Evolutionary conservation across 2,797 vertebrate species (phyloP).

Genomic region (Chloroceryle inda): DNA sequence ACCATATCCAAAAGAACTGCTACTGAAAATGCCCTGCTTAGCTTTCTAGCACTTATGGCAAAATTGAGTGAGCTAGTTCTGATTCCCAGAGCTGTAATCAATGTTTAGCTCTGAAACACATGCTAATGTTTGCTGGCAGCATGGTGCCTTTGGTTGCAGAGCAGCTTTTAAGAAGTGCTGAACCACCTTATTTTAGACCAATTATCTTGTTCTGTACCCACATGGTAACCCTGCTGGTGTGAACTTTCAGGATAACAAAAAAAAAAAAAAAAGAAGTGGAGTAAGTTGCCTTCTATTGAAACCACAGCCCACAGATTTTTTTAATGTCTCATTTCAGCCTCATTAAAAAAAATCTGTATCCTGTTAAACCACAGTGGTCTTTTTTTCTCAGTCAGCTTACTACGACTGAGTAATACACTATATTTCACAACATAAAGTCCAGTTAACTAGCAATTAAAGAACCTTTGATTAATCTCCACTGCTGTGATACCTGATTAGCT

Average conservation of each 20-base stretch:
- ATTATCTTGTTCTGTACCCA: conserved; percentile 5
- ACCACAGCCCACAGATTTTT: background rate
- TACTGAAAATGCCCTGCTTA: background rate
- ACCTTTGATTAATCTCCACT: conserved; percentile 28
- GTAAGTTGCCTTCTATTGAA: background rate
- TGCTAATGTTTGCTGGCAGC: background rate
- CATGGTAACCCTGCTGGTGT: background rate
- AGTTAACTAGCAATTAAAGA: conserved; percentile 37
- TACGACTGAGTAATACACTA: background rate
- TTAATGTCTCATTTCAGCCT: background rate
- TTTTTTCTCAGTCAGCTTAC: background rate
- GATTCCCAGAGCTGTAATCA: background rate
- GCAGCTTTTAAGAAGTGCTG: background rate
- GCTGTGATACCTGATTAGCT: background rate
- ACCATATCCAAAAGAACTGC: background rate
- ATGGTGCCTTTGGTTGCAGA: background rate
- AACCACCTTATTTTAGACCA: background rate
- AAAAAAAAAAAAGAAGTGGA: background rate
- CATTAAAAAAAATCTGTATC: background rate
- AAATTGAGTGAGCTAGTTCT: background rate
- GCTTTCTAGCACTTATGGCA: background rate
- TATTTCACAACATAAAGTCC: conserved; percentile 5
- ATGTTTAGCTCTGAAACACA: conserved; percentile 1
- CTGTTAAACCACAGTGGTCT: background rate
- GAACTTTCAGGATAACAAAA: background rate